Evolutionary conservation across 2,797 vertebrate species (phyloP).

Genomic region (Hemitrygon akajei): DNA sequence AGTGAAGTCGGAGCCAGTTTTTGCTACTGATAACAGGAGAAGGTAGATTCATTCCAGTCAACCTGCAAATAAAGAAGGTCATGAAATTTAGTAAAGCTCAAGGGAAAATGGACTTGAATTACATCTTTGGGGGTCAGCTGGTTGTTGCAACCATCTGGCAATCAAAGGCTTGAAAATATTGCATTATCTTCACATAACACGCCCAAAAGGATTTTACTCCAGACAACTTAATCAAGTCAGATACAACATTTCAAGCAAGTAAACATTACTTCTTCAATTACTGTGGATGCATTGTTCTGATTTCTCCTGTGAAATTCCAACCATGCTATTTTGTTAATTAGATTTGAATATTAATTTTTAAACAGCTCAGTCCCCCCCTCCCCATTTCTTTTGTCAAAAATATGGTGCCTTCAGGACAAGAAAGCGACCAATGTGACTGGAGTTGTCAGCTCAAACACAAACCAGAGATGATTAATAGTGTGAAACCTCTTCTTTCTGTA

Average conservation of each 20-base stretch:
- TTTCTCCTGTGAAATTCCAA: neutral
- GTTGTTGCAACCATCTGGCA: constrained; percentile 17
- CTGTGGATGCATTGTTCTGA: neutral
- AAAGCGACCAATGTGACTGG: neutral
- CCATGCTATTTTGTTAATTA: neutral
- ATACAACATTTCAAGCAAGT: neutral
- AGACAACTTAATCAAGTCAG: neutral
- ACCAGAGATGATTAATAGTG: constrained; percentile 26
- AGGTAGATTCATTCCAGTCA: constrained; percentile 87
- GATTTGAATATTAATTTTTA: neutral
- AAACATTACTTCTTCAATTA: constrained; percentile 7
- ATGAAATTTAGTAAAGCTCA: constrained; percentile 20
- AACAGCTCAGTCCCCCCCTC: neutral
- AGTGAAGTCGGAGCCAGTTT: constrained; percentile 96
- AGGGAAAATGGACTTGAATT: neutral
- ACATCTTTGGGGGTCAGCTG: neutral
- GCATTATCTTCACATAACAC: constrained; percentile 18
- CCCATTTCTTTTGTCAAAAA: neutral
- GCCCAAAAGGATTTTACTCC: neutral
- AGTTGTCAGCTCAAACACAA: neutral
- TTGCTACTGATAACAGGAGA: constrained; percentile 97
- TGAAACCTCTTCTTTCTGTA: neutral
- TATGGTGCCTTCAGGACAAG: neutral
- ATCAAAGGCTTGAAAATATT: constrained; percentile 28
- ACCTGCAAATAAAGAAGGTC: constrained; percentile 62